Evolutionary conservation across 1,140 invertebrate genomes (phyloP), one percentile per base, ranked within the genome.

Genomic region (Nephotettix cincticeps): DNA sequence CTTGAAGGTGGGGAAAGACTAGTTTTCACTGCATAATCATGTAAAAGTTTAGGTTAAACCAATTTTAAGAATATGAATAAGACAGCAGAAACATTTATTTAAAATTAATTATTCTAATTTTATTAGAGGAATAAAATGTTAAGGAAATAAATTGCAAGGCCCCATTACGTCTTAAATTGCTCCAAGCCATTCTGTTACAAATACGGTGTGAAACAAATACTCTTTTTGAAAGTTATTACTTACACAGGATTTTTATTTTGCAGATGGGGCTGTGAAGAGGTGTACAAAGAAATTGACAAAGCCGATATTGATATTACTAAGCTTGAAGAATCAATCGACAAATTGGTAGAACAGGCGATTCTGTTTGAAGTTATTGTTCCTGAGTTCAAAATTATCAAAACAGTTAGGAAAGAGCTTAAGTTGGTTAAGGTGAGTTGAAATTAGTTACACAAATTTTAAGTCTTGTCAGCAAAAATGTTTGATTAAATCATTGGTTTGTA

Each of bases 351-450:
- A 56, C 91, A 93, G 4, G 91, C 93, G 1, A 81, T 84, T 27
- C 84, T 98, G 27, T 97, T 98, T 80, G 96, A 98, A 78, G 89
- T 97, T 21, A 87, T 87, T 71, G 84, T 93, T 11, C 90, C 91
- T 0, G 94, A 97, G 76, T 91, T 93, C 76, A 91, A 90, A 76
- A 86, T 89, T 68, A 81, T 97, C 0, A 90, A 90, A 71, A 82
- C 86, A 64, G 90, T 90, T 70, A 82, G 91, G 32, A 90, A 88
- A 69, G 94, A 97, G 80, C 79, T 97, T 4, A 90, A 88, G 74
- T 81, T 94, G 75, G 78, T 92, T 0, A 96, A 94, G 79, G 85
- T 85, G 72, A 45, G 25, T 40, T 0, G 54, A 65, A 6, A 29
- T 65, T 36, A 6, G 4, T 36, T 36, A 14, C 32, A 36, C 4